Evolutionary conservation across 1,140 invertebrate species (phyloP), one percentile per base, ranked within the genome.

Genomic region (Hormaphis cornu): DNA sequence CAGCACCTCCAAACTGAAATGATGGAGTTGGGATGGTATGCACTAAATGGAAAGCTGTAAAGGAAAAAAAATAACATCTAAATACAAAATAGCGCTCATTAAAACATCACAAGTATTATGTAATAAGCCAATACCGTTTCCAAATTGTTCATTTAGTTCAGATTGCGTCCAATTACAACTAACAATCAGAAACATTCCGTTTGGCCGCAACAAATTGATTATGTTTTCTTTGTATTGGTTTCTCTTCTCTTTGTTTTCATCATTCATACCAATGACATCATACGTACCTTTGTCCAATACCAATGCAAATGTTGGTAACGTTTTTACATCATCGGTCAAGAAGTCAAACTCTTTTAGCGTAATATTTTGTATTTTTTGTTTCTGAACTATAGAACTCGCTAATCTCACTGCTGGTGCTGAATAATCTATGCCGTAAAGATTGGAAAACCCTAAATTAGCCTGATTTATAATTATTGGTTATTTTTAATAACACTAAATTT

Each of bases 361-460:
- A 30, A 66, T 66, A 24, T 46, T 30, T 22, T 48, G 18, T 14
- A 66, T 66, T 9, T 66, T 50, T 48, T 66, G 42, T 4, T 66
- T 14, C 33, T 66, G 3, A 16, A 66, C 44, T 48, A 66, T 66
- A 20, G 61, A 46, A 50, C 24, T 48, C 2, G 61, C 61, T 50
- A 66, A 48, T 66, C 50, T 66, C 14, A 66, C 18, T 30, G 61
- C 61, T n/a, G 61, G 61, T 7, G 61, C 40, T 48, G 61, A 66
- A 48, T 66, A 66, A 66, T 66, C 61, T 66, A 66, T 66, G 44
- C 61, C 61, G 3, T 50, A 50, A 16, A 66, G 61, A 48, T 66
- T 66, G 44, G 61, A 33, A 48, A 66, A 66, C 33, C 61, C 61
- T 48, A 66, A 66, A 33, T 66, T 66, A 30, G 61, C 61, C 61